Evolutionary conservation across 2,113 vertebrate species (phyloP), one percentile per base, ranked within the genome.

Genomic region (Columbina picui): DNA sequence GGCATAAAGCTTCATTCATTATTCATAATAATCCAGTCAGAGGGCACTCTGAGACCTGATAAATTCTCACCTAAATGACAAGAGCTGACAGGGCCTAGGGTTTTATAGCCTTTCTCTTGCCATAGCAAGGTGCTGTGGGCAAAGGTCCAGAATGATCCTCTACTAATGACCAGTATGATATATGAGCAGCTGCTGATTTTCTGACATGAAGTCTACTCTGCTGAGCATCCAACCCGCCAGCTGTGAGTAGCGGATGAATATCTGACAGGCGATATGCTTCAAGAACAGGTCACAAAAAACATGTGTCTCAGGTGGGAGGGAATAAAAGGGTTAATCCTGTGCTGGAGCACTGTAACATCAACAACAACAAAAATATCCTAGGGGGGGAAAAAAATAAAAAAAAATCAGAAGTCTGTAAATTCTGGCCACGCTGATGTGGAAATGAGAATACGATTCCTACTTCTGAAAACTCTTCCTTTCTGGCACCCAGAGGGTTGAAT

Each of bases 21-120:
- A 99, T 99, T 99, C 99, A 99, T 99, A 98, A 98, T 97, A 94
- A 98, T 97, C 97, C 98, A 99, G 98, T 98, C 98, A 98, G 99
- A 99, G 99, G 99, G 99, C 99, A 99, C 98, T 97, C 92, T 90
- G 97, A 98, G 98, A 97, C 98, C 99, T 98, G 99, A 99, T 99
- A 99, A 99, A 99, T 99, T 99, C 98, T 98, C 98, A 97, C 98
- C 98, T 99, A 99, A 99, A 98, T 99, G 99, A 99, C 99, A 99
- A 99, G 98, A 98, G 99, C 98, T 99, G 99, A 99, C 99, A 99
- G 98, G 98, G 98, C 98, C 98, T 96, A 98, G 98, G 98, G 98
- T 99, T 99, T 98, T 98, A 98, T 98, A 97, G 98, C 97, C 98
- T 97, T 98, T 97, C 97, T 97, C 96, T 98, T 98, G 97, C 98